Base-by-base conservation (phyloP, 2,113 vertebrate genomes). In the Gila orcuttii region DNA sequence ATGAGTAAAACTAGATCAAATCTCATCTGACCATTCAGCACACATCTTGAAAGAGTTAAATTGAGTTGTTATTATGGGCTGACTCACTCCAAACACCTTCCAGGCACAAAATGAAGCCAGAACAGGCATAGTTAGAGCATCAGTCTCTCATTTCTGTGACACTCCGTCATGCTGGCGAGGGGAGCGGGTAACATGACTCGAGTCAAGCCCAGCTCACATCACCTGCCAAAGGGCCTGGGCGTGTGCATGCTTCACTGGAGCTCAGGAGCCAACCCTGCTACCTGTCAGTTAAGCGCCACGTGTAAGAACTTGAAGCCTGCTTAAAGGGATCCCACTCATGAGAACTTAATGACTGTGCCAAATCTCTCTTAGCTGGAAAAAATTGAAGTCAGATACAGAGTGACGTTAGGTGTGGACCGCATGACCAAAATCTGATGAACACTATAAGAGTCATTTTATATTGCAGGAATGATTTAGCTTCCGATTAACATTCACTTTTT, bases 181-280 rank as follows among this genome's bases (percentile, higher is more conserved):
- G 33, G 88, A 89, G 91, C 86, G 84, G n/a, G 91, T 87, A 93
- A 93, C 91, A 90, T 91, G 93, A 93, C 89, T 90, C 93, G 71
- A 19, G 60, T 66, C 89, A 81, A 79, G 86, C 66, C 86, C 47
- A 86, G 84, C 83, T 88, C 81, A 76, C 83, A 82, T 59, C 82
- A 87, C 87, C 85, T 39, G 81, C 89, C 57, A 71, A 79, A 11
- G 87, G 79, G 79, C 59, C 68, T 47, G 79, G 60, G 57, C 79
- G 69, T 78, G 78, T 47, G 39, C 73, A 28, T 50, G 74, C 66
- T 76, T 31, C 69, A 45, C 19, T 9, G 79, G 19, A 28, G 76
- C 69, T 68, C 77, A 74, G 33, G 47, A 69, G 47, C 21, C 5
- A 82, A n/a, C 45, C 47, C 39, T 62, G 21, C 52, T 45, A 31